Evolutionary conservation across 1,140 invertebrate genomes (phyloP), one percentile per base, ranked within the genome.

Genomic region (Drosophila nigromelanica): DNA sequence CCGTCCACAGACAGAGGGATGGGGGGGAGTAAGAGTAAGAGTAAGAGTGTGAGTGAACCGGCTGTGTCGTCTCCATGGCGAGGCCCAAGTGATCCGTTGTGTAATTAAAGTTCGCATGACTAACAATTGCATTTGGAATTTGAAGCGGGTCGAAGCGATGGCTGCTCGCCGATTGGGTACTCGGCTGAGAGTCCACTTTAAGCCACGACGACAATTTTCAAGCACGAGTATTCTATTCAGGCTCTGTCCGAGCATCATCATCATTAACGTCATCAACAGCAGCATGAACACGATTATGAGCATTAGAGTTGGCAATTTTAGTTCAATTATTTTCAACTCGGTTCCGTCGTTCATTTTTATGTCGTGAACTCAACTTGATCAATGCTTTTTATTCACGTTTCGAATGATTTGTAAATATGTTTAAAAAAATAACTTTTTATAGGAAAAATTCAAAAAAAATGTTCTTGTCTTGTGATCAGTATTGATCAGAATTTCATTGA

Each of bases 51-150:
- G 35, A 66, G 58, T 18, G 18, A 18, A 37, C 27, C 27, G 30
- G 39, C 24, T 40, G 15, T 40, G 24, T 54, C 54, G 70, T 75
- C 59, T 43, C 43, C 60, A 33, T 61, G 61, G 40, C 52, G 60
- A 14, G 35, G 60, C 56, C 52, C 71, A 42, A 73, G 50, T 66
- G 66, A 74, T 60, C 69, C 68, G 74, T 69, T 75, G 70, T 78
- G 71, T 82, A 86, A 86, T 86, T 86, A 87, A 87, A 87, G 82
- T 87, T 86, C 61, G 82, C 82, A 87, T 87, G 82, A 82, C 82
- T 69, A 62, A 73, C 75, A 87, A 80, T 81, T 81, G 82, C 71
- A 76, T 73, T 82, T 87, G 86, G 78, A 87, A 81, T 81, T 87
- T 43, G 78, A 86, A 86, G 66, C 78, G 78, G 70, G 61, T 59